phyloP scores from a whole-genome alignment of 2,888 invertebrate genomes.

The Galeopsomyia nigrocyanea region DNA sequence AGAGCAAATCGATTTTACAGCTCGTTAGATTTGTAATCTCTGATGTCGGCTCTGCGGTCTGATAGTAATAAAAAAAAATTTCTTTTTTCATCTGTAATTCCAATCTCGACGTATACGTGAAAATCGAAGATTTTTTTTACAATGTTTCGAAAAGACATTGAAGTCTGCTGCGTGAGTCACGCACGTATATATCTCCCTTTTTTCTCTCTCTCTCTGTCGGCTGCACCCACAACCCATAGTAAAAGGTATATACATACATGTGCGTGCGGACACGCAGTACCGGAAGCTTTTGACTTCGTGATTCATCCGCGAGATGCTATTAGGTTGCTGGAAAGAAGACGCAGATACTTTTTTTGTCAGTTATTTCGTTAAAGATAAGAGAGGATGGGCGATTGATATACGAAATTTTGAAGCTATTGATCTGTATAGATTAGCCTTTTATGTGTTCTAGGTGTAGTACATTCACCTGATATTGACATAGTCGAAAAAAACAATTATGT shows the following conservation, averaged over 20 bases:
- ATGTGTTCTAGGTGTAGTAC: no score
- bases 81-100: not conserved
- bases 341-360: not conserved
- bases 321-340: not conserved
- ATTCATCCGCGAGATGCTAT: constrained; percentile 49
- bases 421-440: no score
- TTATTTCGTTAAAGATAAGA: no score
- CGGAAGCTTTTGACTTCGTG: constrained; percentile 47
- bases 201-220: constrained; percentile 44
- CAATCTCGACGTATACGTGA: not conserved
- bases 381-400: no score
- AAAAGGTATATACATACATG: constrained; percentile 31
- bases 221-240: constrained; percentile 35
- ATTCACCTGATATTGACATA: no score
- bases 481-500: no score
- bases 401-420: no score
- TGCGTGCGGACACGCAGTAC: constrained; percentile 52
- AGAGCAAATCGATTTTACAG: constrained; percentile 32
- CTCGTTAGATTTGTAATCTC: constrained; percentile 29
- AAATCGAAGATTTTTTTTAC: not conserved
- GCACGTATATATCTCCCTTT: constrained; percentile 35
- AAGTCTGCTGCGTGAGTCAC: constrained; percentile 56
- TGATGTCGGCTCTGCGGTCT: not conserved
- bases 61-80: no score
- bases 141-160: not conserved